Percentiles rank a stretch among this genome's conserved stretches.
phyloP scores from a whole-genome alignment of 1,140 invertebrate genomes.

The Steinernema feltiae region DNA sequence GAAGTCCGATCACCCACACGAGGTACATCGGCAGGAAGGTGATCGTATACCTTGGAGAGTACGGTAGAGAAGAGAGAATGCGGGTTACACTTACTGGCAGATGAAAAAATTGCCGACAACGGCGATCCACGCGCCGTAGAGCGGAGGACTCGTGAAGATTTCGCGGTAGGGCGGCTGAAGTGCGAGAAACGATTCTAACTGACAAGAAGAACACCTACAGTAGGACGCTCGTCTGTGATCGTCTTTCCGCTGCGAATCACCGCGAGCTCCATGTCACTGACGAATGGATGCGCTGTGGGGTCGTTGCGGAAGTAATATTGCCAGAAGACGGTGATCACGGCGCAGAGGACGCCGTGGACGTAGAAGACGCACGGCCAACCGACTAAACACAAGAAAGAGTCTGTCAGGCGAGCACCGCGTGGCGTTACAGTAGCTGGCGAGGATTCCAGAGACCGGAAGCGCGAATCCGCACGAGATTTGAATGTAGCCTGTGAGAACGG shows the following conservation, averaged over 20 bases:
- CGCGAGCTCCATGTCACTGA: neutral
- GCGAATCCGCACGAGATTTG: constrained; percentile 30
- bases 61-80: no score
- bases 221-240: neutral
- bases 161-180: constrained; percentile 33
- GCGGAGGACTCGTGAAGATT: constrained; percentile 28
- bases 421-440: constrained; percentile 19
- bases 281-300: neutral
- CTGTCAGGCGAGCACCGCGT: neutral
- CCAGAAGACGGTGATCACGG: constrained; percentile 28
- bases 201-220: neutral
- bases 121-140: constrained; percentile 41
- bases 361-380: constrained; percentile 38
- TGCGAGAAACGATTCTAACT: neutral
- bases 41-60: no score
- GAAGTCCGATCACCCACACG: constrained; percentile 1
- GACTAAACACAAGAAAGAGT: constrained; percentile 25
- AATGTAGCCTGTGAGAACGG: constrained; percentile 34
- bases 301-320: constrained; percentile 27
- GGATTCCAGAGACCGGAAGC: constrained; percentile 30
- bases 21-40: constrained; percentile 22
- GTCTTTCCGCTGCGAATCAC: neutral
- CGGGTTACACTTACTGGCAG: no score
- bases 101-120: constrained; percentile 36
- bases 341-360: constrained; percentile 22